Percentiles rank a stretch among this genome's conserved stretches.
Conservation (phyloP, 1,140 invertebrate genomes). For the Limonius californicus region DNA sequence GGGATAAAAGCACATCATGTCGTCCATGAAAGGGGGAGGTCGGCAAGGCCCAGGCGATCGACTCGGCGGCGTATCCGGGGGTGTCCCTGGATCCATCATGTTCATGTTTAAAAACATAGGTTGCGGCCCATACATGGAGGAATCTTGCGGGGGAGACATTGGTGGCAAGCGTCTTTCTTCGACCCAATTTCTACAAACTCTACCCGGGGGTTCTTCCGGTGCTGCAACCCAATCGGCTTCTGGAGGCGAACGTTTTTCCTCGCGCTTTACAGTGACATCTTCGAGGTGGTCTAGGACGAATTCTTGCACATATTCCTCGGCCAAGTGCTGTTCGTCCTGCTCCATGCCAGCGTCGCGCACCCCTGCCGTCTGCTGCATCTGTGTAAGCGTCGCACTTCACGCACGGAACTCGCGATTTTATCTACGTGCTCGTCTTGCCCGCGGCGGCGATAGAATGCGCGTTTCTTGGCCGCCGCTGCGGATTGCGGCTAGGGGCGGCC, state of each 20-base stretch:
- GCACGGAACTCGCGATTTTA: not conserved
- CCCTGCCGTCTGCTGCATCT: constrained; percentile 26
- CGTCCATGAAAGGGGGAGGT: constrained; percentile 55
- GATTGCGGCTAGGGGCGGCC: constrained; percentile 19
- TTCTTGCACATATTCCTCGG: constrained; percentile 83
- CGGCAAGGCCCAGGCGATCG: constrained; percentile 53
- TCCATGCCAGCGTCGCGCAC: constrained; percentile 50
- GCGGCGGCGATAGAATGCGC: constrained; percentile 14
- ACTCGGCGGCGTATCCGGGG: constrained; percentile 73
- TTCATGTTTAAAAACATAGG: constrained; percentile 44
- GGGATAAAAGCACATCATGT: constrained; percentile 72
- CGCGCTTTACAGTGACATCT: constrained; percentile 68
- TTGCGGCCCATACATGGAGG: constrained; percentile 44
- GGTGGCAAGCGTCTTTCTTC: constrained; percentile 57
- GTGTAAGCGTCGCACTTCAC: not conserved
- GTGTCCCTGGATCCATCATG: constrained; percentile 61
- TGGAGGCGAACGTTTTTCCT: constrained; percentile 50
- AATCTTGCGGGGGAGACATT: constrained; percentile 57
- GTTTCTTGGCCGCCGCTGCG: not conserved
- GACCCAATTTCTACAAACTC: constrained; percentile 40
- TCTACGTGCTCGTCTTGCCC: not conserved
- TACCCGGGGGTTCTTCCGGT: constrained; percentile 36
- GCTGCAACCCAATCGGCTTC: constrained; percentile 37
- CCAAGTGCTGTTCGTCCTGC: constrained; percentile 64
- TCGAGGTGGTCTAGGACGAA: constrained; percentile 84